Conservation (phyloP, 2,113 vertebrate genomes). For the Syrmaticus mikado region DNA sequence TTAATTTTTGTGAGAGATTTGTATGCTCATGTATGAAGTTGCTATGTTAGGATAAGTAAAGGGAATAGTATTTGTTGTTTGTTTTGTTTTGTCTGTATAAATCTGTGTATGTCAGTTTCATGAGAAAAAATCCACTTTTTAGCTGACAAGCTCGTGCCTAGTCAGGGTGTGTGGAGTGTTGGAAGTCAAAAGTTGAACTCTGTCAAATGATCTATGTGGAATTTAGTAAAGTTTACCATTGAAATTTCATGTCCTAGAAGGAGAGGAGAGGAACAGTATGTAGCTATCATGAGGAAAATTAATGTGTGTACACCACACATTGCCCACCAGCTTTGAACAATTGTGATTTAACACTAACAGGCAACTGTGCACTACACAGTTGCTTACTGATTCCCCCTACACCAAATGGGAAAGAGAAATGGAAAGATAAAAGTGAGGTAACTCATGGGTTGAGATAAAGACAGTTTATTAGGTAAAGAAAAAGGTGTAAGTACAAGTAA, state of each 20-base stretch:
- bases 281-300: background rate
- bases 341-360: background rate
- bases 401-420: background rate
- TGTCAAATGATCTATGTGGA: background rate
- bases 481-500: accelerated
- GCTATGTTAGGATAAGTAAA: background rate
- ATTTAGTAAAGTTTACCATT: background rate
- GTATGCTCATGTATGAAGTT: background rate
- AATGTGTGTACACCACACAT: accelerated
- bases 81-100: background rate
- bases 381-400: accelerated
- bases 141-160: background rate
- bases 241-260: background rate
- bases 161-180: background rate
- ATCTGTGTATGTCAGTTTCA: background rate
- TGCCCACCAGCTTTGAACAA: background rate
- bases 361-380: background rate
- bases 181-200: background rate
- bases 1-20: background rate
- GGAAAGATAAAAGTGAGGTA: background rate
- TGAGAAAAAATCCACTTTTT: background rate
- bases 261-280: background rate
- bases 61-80: background rate
- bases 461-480: background rate
- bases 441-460: accelerated